A percentile compares a stretch with the other conserved stretches of the same genome.
Conservation (phyloP, 2,113 vertebrate species). For the Bubo scandiacus region DNA sequence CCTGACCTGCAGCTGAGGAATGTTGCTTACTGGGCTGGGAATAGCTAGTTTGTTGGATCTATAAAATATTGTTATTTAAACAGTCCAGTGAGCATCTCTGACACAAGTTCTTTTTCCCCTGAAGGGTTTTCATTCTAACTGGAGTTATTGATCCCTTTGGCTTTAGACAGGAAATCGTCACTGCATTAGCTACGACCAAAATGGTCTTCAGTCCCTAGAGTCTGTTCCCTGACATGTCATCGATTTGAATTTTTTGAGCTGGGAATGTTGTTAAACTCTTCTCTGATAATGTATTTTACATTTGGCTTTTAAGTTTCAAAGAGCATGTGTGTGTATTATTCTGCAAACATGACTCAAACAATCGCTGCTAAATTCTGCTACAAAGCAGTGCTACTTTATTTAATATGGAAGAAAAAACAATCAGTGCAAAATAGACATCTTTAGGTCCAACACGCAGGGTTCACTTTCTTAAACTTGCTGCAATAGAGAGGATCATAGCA, state of each 20-base stretch:
- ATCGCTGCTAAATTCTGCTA: background rate
- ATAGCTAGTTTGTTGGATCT: slow-evolving; percentile 6
- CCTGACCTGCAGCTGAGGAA: background rate
- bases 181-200: slow-evolving; percentile 17
- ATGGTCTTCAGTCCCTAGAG: background rate
- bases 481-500: background rate
- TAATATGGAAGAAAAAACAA: background rate
- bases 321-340: background rate
- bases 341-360: background rate
- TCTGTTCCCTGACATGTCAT: background rate
- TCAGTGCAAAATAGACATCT: background rate
- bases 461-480: background rate
- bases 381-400: background rate
- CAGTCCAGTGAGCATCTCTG: background rate
- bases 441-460: background rate
- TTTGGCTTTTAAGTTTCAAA: background rate
- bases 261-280: background rate
- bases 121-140: slow-evolving; percentile 3
- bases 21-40: background rate
- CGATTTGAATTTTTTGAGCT: background rate
- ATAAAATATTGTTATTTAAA: background rate
- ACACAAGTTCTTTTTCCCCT: background rate
- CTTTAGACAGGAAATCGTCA: slow-evolving; percentile 31
- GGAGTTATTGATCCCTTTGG: slow-evolving; percentile 19
- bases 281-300: background rate